These are phyloP conservation scores for Macropus fuliginosus DNA, from an alignment of 2,797 vertebrate genomes.

Conservation along the genomic window DNA sequence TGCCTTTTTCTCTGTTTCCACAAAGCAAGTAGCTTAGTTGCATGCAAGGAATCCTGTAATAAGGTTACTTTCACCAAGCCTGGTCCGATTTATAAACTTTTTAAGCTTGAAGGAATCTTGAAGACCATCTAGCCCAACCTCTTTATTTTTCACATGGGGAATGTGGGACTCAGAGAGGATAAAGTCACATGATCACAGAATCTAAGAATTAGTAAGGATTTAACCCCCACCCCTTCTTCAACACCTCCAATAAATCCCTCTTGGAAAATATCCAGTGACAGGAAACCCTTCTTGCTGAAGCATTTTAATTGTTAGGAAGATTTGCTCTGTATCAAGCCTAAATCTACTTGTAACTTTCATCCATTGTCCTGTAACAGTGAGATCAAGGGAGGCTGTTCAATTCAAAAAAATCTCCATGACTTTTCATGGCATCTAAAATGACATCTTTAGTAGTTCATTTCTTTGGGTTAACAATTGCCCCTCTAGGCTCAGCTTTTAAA, in stretches of 20 bases:
- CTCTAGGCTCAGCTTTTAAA: background rate
- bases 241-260: background rate
- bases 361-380: background rate
- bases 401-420: background rate
- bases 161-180: background rate
- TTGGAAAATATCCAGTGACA: background rate
- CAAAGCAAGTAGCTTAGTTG: background rate
- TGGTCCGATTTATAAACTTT: background rate
- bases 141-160: background rate
- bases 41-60: background rate
- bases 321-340: background rate
- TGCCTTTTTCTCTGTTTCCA: background rate
- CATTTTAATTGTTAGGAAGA: background rate
- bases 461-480: background rate
- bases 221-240: background rate
- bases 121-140: background rate
- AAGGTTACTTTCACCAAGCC: background rate
- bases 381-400: background rate
- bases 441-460: background rate
- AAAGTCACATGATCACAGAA: background rate
- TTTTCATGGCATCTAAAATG: background rate
- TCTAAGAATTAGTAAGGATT: background rate
- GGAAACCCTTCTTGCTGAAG: background rate
- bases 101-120: background rate
- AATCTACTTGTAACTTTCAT: background rate